These are phyloP conservation scores for Lagopus leucura DNA, from an alignment of 2,113 vertebrate genomes.

Conservation along the genomic window DNA sequence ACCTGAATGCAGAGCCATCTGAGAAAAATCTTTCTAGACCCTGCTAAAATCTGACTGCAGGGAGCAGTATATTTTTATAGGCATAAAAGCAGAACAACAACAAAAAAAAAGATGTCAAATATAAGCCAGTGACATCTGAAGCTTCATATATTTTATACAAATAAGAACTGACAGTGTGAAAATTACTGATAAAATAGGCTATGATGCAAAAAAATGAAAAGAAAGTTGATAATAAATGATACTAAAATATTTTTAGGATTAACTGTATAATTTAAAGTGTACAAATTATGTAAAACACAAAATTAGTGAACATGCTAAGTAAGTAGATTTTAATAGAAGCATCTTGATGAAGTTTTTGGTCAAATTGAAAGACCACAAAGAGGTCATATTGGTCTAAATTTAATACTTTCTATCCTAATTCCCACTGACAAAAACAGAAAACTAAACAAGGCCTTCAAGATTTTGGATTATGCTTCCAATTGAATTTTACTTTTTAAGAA, in stretches of 20 bases:
- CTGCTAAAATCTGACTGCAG: constrained; percentile 47
- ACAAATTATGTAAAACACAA: constrained; percentile 5
- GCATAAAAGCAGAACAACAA: constrained; percentile 58
- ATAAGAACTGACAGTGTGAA: constrained; percentile 28
- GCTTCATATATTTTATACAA: constrained; percentile 15
- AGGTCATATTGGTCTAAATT: constrained; percentile 24
- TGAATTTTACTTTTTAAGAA: background rate
- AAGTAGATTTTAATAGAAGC: constrained; percentile 3
- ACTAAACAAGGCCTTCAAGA: background rate
- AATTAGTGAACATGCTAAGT: background rate
- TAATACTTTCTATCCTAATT: background rate
- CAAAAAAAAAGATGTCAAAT: constrained; percentile 34
- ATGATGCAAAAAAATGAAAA: constrained; percentile 19
- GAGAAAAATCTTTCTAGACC: constrained; percentile 65
- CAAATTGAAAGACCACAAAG: constrained; percentile 12
- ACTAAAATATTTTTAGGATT: constrained; percentile 32
- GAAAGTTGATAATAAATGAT: background rate
- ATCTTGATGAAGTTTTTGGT: constrained; percentile 17
- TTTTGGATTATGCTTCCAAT: background rate
- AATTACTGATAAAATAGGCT: background rate
- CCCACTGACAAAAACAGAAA: background rate
- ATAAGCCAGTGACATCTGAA: constrained; percentile 16
- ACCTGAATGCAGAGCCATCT: constrained; percentile 53
- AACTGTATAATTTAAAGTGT: background rate
- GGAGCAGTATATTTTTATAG: constrained; percentile 55